Evolutionary conservation across 1,140 invertebrate genomes (phyloP), one percentile per base, ranked within the genome.

Genomic region (Hyles vespertilio): DNA sequence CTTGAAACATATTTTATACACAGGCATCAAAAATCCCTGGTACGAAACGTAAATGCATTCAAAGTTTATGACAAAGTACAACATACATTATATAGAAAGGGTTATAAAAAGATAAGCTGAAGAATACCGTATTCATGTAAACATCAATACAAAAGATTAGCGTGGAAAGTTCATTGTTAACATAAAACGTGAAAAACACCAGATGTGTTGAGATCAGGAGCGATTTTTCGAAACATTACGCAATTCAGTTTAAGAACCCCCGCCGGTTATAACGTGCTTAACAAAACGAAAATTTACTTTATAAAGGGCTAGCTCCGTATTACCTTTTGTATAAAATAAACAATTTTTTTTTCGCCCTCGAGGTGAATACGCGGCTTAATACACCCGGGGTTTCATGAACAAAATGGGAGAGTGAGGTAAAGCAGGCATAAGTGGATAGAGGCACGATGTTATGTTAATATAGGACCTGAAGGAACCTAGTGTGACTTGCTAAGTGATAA

Each of bases 271-370:
- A 58, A 59, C 59, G 51, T 51, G 59, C 55, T 22, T 44, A 68
- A 62, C 66, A 69, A 65, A 69, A 69, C 61, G 65, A 66, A 71
- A 73, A 70, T 73, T 69, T 72, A 69, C 73, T 74, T 73, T 73
- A 70, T 69, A 71, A 65, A 53, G 56, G 56, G 58, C 67, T 67
- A 61, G 63, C 60, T 52, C 56, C 34, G 62, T 60, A 54, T 69
- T 60, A 56, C 62, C 65, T 72, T 78, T 74, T 71, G 72, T 69
- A 61, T 67, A 68, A 76, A 77, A 77, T 74, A 80, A 77, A 78
- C 69, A 68, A 53, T 63, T 55, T 63, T 70, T 70, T 68, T 74
- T 71, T 61, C 55, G 51, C 51, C 48, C 33, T 48, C n/a, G 57
- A 56, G 53, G 56, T 58, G 40, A 22, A 58, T 54, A 49, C 61